phyloP scores from a whole-genome alignment of 1,140 invertebrate species.

The Aphaenogaster floridana region DNA sequence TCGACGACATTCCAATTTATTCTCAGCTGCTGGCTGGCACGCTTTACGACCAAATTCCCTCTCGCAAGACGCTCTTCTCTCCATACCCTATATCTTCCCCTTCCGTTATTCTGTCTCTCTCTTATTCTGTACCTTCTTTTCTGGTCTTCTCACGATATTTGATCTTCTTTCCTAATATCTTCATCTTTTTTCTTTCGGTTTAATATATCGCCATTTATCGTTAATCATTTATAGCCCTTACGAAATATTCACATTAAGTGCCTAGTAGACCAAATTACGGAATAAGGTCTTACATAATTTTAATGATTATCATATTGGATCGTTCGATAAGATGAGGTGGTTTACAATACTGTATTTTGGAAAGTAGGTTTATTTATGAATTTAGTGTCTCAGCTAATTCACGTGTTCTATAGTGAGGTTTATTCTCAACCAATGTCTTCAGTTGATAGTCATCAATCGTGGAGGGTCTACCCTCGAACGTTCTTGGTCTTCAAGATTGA shows the following conservation, averaged over 20 bases:
- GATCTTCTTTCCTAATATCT: slow-evolving; percentile 55
- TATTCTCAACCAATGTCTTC: no score
- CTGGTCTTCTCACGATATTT: slow-evolving; percentile 36
- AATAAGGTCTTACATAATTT: neutral
- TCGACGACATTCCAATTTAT: slow-evolving; percentile 78
- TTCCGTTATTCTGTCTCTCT: slow-evolving; percentile 27
- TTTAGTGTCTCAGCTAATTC: no score
- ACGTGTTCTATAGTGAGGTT: no score
- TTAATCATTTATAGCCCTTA: slow-evolving; percentile 7
- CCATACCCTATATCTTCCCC: slow-evolving; percentile 54
- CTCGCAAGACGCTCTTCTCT: slow-evolving; percentile 54
- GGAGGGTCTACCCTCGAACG: no score
- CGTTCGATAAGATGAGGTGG: no score
- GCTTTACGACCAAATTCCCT: slow-evolving; percentile 65
- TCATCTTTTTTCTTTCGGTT: slow-evolving; percentile 46
- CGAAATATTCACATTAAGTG: slow-evolving; percentile 29
- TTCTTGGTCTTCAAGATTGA: no score
- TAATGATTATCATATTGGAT: neutral
- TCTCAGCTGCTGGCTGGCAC: slow-evolving; percentile 76
- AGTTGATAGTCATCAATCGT: no score
- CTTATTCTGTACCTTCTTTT: neutral
- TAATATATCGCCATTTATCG: slow-evolving; percentile 59
- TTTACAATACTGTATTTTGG: no score
- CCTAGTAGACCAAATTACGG: neutral
- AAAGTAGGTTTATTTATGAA: no score